These are phyloP conservation scores for Laticauda laticaudata DNA, from an alignment of 2,113 vertebrate species.

Conservation along the genomic window DNA sequence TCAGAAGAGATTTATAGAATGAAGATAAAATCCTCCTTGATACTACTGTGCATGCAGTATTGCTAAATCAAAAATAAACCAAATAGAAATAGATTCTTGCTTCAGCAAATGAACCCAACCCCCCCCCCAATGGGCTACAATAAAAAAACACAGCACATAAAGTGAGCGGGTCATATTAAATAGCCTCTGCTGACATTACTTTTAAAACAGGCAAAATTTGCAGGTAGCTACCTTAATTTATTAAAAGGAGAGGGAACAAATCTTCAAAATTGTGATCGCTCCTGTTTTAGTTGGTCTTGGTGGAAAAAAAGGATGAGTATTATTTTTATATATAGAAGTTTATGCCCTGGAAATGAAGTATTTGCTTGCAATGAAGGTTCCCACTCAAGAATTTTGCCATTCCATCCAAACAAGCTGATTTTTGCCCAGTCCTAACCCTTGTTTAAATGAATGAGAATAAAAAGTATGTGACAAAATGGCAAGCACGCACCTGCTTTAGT, in stretches of 20 bases:
- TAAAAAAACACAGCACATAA: not conserved
- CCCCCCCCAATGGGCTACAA: not conserved
- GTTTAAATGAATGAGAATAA: not conserved
- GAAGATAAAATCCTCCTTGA: constrained; percentile 24
- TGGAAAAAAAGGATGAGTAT: not conserved
- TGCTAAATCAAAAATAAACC: not conserved
- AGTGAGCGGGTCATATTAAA: not conserved
- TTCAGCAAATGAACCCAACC: not conserved
- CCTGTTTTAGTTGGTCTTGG: not conserved
- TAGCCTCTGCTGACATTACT: not conserved
- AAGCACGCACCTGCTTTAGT: not conserved
- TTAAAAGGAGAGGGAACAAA: no score
- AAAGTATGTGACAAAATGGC: not conserved
- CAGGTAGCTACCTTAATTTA: not conserved
- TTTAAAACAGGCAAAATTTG: not conserved
- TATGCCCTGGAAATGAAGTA: not conserved
- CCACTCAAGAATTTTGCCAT: not conserved
- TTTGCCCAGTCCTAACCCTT: not conserved
- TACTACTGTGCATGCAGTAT: not conserved
- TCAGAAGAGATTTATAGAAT: constrained; percentile 19
- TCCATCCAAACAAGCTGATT: not conserved
- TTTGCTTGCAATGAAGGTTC: not conserved
- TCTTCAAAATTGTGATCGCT: not conserved
- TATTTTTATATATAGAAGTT: not conserved
- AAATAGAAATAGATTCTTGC: not conserved